Evolutionary conservation across 2,888 invertebrate species (phyloP), one percentile per base, ranked within the genome.

Genomic region (Parnassius smintheus): DNA sequence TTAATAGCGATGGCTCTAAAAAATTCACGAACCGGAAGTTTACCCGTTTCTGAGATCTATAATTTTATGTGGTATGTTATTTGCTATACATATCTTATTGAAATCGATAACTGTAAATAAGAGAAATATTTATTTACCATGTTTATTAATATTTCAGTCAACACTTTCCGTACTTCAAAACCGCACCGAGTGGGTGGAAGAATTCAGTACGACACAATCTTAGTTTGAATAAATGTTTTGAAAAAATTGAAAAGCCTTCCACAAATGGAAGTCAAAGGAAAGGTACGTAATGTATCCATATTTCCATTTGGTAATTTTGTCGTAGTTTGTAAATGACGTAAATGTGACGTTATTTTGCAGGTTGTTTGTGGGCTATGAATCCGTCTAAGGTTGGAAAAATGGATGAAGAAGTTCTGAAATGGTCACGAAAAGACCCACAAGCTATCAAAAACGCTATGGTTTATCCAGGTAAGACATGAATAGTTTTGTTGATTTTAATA

Each of bases 151-250:
- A 63, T 94, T 94, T 66, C 93, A 97, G 97, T 84, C 97, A 98
- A 86, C 98, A 99, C 85, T 99, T 99, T 82, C 99, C 99, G 0
- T 99, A 98, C 85, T 99, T 99, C 85, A 98, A 98, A 91, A 98
- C 98, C 1, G 99, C 99, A 10, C 99, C 98, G 25, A 97, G 96
- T 81, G 99, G 99, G 13, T 99, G 99, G 99, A 99, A 99, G 90
- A 99, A 99, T 84, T 99, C 99, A 3, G 99, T 99, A 1, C 93
- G 99, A 71, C 99, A 99, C 84, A 99, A 99, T 91, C 92, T 99
- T 72, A 98, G 98, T 71, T 88, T 99, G 73, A 99, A 99, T 91
- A 99, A 99, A 89, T 99, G 99, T 90, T 99, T 99, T 86, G 98
- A 98, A 80, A 99, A 99, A 86, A 98, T 99, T 68, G 98, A 99